Percentiles rank a stretch among this genome's conserved stretches.
Evolutionary conservation across 2,797 vertebrate species (phyloP).

Genomic region (Gorsachius magnificus): DNA sequence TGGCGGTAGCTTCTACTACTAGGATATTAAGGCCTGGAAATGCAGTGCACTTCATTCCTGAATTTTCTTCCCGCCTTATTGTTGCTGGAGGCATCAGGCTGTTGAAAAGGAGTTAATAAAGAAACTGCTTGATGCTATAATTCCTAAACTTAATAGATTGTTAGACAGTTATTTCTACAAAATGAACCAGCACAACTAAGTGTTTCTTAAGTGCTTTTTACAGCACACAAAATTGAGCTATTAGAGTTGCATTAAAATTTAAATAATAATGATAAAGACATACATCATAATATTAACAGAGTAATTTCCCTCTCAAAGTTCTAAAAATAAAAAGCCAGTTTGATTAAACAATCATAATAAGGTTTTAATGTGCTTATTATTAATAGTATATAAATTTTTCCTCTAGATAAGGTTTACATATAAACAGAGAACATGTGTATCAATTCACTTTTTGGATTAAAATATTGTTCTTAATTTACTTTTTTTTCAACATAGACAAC

Average conservation of each 20-base stretch:
- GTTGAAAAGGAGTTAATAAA: slow-evolving; percentile 52
- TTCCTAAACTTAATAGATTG: slow-evolving; percentile 65
- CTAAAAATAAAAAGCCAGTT: slow-evolving; percentile 39
- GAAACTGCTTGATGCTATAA: slow-evolving; percentile 39
- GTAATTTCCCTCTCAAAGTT: slow-evolving; percentile 41
- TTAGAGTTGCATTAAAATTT: slow-evolving; percentile 67
- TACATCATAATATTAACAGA: slow-evolving; percentile 68
- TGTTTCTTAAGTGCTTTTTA: slow-evolving; percentile 70
- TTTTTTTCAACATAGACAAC: slow-evolving; percentile 81
- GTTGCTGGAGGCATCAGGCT: slow-evolving; percentile 17
- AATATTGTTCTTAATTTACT: not conserved
- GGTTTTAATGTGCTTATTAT: slow-evolving; percentile 35
- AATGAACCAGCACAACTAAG: slow-evolving; percentile 55
- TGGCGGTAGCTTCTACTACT: not conserved
- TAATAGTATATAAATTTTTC: slow-evolving; percentile 12
- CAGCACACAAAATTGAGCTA: slow-evolving; percentile 57
- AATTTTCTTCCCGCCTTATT: not conserved
- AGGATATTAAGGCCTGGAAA: not conserved
- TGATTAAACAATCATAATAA: slow-evolving; percentile 53
- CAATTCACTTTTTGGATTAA: not conserved
- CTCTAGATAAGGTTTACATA: slow-evolving; percentile 19
- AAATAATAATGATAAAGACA: slow-evolving; percentile 64
- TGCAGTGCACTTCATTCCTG: not conserved
- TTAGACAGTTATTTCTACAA: slow-evolving; percentile 58
- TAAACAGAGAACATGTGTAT: not conserved